Conservation (phyloP, 2,797 vertebrate genomes). For the Malurus leucopterus region DNA sequence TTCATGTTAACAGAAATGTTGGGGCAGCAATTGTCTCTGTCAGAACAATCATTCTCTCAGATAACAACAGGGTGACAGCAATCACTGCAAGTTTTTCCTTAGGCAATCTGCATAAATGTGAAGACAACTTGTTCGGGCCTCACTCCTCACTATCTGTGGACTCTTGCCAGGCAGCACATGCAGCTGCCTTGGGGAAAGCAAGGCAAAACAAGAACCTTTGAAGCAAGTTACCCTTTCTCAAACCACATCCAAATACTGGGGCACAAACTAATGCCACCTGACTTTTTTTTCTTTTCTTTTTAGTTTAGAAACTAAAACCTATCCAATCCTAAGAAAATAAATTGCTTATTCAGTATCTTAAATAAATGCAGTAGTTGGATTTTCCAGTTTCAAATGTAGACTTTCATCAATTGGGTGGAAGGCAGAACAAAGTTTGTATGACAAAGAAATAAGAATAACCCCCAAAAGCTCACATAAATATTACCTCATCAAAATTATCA, state of each 20-base stretch:
- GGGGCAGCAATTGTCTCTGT: neutral
- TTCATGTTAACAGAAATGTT: neutral
- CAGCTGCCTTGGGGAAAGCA: neutral
- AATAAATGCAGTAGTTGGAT: neutral
- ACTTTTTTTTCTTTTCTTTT: neutral
- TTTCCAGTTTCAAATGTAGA: neutral
- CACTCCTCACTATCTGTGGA: neutral
- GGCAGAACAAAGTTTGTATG: neutral
- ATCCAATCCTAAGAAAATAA: neutral
- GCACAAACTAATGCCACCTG: rapidly evolving
- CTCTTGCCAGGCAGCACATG: neutral
- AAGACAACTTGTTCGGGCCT: neutral
- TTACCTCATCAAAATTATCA: neutral
- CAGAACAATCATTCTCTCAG: neutral
- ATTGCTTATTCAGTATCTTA: neutral
- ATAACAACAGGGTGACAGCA: neutral
- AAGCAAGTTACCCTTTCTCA: neutral
- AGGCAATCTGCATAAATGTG: neutral
- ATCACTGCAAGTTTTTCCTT: neutral
- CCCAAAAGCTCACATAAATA: neutral
- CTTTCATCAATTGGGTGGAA: neutral
- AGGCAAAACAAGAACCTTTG: neutral
- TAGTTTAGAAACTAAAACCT: neutral
- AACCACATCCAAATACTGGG: neutral
- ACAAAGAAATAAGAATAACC: neutral